Conservation (phyloP, 2,113 vertebrate genomes). For the Lepidothrix coronata region DNA sequence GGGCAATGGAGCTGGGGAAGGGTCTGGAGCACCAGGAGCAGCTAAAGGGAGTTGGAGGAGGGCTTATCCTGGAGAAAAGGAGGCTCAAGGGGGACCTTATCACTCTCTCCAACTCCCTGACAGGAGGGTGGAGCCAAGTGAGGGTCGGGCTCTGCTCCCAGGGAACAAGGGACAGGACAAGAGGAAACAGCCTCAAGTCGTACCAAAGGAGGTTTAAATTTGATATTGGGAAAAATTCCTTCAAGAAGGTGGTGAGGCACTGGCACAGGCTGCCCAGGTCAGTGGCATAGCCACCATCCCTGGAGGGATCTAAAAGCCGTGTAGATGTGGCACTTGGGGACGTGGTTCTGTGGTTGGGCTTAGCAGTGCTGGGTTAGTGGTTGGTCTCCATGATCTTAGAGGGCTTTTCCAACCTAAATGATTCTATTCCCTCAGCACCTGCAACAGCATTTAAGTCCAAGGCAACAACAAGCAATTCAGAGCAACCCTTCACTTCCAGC, state of each 20-base stretch:
- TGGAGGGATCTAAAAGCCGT: neutral
- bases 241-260: no score
- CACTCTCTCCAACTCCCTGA: neutral
- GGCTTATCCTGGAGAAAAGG: neutral
- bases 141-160: accelerated
- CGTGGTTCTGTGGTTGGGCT: neutral
- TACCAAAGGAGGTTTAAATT: neutral
- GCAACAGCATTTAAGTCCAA: neutral
- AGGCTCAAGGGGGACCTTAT: neutral
- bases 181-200: accelerated
- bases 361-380: neutral
- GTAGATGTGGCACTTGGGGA: neutral
- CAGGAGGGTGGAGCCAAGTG: accelerated
- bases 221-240: neutral
- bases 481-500: neutral
- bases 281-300: neutral
- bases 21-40: accelerated
- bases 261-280: no score
- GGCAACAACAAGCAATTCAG: neutral
- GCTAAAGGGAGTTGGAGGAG: neutral
- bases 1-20: accelerated
- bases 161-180: neutral
- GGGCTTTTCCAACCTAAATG: neutral
- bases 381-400: neutral
- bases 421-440: neutral